Evolutionary conservation across 2,888 invertebrate species (phyloP), one percentile per base, ranked within the genome.

Genomic region (Latrodectus hesperus): DNA sequence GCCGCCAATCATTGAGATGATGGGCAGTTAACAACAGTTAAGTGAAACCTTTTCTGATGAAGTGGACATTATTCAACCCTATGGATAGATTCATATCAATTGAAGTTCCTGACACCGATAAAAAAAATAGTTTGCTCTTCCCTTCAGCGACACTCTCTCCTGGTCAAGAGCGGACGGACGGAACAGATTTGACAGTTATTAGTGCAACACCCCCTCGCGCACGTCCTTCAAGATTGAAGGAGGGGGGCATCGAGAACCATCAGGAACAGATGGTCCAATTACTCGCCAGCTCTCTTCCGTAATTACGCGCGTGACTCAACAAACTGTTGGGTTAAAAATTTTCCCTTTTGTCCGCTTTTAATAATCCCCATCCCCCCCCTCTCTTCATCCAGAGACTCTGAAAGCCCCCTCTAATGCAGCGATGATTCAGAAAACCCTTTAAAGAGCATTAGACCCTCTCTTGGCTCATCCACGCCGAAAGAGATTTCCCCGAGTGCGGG

Each of bases 191-290:
- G 70, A 70, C 70, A 70, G 70, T 70, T 70, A 70, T 70, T 26
- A 70, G 38, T 70, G 10, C 11, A 38, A 16, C 22, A 22, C 49
- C 49, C 38, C 14, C 16, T 17, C n/a, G n/a, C 52, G 14, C 26
- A 12, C 52, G n/a, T 17, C 10, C 22, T 68, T 17, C 22, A 26
- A n/a, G n/a, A 51, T 3, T 51, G n/a, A 49, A n/a, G 52, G 51
- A n/a, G 71, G n/a, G 9, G 49, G 38, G 38, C 38, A 6, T 38
- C 14, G 60, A 16, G 26, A 26, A 70, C 70, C 38, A 17, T 26
- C 70, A 70, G 72, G 60, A 80, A 80, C 80, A 80, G 80, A 80
- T 80, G 80, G 72, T 80, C 72, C 80, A 80, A 80, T 80, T 80
- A 72, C 72, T 70, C 38, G 38, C 70, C 65, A n/a, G 65, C 67